Percentiles rank a stretch among this genome's conserved stretches.
Conservation (phyloP, 2,888 invertebrate species). For the Tipula unca region DNA sequence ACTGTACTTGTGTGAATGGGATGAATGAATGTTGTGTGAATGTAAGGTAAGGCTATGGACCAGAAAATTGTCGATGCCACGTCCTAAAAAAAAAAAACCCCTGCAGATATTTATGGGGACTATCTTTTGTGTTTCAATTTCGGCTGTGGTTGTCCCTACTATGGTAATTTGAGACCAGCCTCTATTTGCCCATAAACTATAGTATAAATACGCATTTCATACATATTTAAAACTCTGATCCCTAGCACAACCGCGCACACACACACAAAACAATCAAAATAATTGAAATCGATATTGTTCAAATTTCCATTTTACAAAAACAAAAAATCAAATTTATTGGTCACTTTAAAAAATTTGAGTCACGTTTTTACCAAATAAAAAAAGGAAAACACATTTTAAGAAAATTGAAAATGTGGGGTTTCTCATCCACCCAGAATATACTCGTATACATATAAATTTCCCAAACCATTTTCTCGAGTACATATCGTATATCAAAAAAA, state of each 20-base stretch:
- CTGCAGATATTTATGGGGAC: too few relatives aligned
- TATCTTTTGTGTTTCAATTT: too few relatives aligned
- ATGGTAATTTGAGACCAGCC: too few relatives aligned
- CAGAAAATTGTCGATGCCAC: too few relatives aligned
- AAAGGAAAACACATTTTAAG: neutral
- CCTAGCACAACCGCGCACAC: neutral
- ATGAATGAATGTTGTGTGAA: too few relatives aligned
- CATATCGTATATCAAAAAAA: neutral
- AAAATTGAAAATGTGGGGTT: neutral
- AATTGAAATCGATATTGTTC: conserved; percentile 10
- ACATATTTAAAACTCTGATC: neutral
- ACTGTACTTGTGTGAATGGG: too few relatives aligned
- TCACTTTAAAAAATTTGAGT: conserved; percentile 20
- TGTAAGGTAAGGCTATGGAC: too few relatives aligned
- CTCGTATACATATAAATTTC: neutral
- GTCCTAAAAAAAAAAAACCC: too few relatives aligned
- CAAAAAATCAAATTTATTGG: conserved; percentile 19
- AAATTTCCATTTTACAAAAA: neutral
- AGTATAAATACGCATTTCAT: too few relatives aligned
- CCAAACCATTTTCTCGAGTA: neutral
- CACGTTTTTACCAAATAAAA: conserved; percentile 15
- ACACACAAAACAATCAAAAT: neutral
- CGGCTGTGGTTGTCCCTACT: too few relatives aligned
- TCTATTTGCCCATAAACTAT: too few relatives aligned
- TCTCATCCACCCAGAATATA: neutral